Evolutionary conservation across 2,113 vertebrate genomes (phyloP).

Genomic region (Gallinago paraguaiae): DNA sequence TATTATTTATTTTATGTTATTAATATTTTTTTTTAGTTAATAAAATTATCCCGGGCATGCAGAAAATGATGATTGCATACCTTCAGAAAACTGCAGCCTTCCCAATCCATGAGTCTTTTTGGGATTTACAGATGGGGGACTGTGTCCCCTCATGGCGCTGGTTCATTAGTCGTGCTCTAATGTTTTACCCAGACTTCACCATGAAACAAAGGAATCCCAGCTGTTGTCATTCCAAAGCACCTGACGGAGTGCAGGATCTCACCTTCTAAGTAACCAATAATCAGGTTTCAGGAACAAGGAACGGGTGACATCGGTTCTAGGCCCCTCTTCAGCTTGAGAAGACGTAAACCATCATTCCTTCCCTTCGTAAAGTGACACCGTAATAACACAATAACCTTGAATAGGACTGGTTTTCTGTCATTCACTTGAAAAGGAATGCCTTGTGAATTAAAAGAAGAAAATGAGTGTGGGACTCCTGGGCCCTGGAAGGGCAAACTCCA

Average conservation of each 20-base stretch:
- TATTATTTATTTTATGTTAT: background rate
- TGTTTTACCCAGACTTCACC: background rate
- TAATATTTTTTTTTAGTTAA: background rate
- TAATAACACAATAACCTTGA: background rate
- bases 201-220: background rate
- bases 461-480: background rate
- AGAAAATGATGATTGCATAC: background rate
- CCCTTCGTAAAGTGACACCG: background rate
- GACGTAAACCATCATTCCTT: background rate
- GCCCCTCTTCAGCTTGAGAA: background rate
- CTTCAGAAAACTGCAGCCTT: background rate
- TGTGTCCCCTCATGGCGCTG: background rate
- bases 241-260: background rate
- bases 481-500: background rate
- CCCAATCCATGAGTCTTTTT: background rate
- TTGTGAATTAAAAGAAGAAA: background rate
- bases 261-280: background rate
- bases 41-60: background rate
- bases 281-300: background rate
- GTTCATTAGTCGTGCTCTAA: background rate
- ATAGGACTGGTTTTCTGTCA: background rate
- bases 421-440: background rate
- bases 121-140: background rate
- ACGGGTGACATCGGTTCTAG: background rate
- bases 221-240: background rate